Evolutionary conservation across 2,888 invertebrate species (phyloP).

Genomic region (Acronicta leporina): DNA sequence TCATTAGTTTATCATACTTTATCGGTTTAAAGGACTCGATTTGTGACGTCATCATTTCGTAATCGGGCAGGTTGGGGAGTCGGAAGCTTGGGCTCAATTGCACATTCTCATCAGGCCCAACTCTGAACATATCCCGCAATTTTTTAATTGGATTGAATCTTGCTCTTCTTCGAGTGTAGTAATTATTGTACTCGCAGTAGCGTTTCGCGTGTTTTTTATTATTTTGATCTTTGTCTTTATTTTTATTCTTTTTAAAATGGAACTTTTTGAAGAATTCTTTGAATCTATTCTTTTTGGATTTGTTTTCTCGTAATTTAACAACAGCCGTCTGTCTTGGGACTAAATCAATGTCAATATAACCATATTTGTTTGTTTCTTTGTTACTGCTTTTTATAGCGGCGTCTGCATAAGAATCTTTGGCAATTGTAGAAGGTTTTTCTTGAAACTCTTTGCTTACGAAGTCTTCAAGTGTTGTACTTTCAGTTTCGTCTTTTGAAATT

Average conservation of each 20-base stretch:
- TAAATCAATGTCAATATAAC: conserved; percentile 64
- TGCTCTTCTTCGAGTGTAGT: conserved; percentile 41
- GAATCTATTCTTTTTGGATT: conserved; percentile 50
- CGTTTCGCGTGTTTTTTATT: conserved; percentile 38
- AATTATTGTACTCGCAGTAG: neutral
- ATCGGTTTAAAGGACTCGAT: conserved; percentile 56
- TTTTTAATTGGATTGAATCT: conserved; percentile 70
- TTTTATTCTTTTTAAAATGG: conserved; percentile 48
- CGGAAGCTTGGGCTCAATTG: conserved; percentile 1
- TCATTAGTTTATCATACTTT: conserved; percentile 52
- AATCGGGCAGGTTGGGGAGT: conserved; percentile 51
- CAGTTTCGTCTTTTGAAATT: conserved; percentile 7
- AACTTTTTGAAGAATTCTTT: conserved; percentile 62
- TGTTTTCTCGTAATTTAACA: conserved; percentile 54
- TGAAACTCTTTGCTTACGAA: conserved; percentile 18
- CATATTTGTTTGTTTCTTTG: conserved; percentile 48
- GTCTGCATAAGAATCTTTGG: conserved; percentile 9
- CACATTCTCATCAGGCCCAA: conserved; percentile 32
- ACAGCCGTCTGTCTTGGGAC: conserved; percentile 63
- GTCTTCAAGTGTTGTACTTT: conserved; percentile 8
- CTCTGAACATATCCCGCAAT: conserved; percentile 64
- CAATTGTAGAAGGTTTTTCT: conserved; percentile 21
- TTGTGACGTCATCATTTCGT: conserved; percentile 55
- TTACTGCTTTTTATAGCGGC: neutral
- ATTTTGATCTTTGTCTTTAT: too few species aligned